Evolutionary conservation across 2,888 invertebrate genomes (phyloP), one percentile per base, ranked within the genome.

Genomic region (Trissoscelio sp.): DNA sequence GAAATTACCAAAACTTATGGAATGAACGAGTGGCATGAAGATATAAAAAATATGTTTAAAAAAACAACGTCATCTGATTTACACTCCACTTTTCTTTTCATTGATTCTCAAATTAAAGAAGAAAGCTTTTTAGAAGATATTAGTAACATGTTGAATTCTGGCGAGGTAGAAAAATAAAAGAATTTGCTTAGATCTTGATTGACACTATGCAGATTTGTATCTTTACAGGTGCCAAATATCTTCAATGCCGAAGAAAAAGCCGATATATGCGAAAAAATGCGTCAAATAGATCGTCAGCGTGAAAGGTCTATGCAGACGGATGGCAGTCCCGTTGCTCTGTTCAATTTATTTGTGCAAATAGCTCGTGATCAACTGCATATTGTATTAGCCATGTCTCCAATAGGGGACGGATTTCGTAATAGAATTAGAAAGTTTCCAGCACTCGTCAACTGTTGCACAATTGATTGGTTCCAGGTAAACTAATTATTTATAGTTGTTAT

Each of bases 221-320:
- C n/a, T n/a, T n/a, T n/a, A 0, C 48, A 90, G 90, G 88, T 98
- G 0, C 98, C 98, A 0, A 98, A 98, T 91, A 93, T 98, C 62
- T 98, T 96, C 88, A 93, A 93, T 9, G 92, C 94, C 0, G 98
- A 98, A 87, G 98, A 98, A 88, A 96, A 96, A 90, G 94, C 95
- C 1, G 98, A 98, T 87, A 93, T 98, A 14, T 97, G 97, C 90
- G 98, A 98, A 88, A 98, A 97, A 92, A 98, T 98, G 97, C 93
- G 97, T 85, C 93, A 95, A 92, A 94, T 98, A 73, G 99, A 99
- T 91, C 94, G 97, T 73, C 97, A 96, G 88, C 93, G 96, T n/a
- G 97, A 97, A 89, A 97, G 96, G 90, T 94, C 96, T 0, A 88
- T 96, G 34, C 97, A 97, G 92, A 98, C 98, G 0, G 98, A 99